Evolutionary conservation across 1,140 invertebrate genomes (phyloP), one percentile per base, ranked within the genome.

Genomic region (Drosophila arawakana): DNA sequence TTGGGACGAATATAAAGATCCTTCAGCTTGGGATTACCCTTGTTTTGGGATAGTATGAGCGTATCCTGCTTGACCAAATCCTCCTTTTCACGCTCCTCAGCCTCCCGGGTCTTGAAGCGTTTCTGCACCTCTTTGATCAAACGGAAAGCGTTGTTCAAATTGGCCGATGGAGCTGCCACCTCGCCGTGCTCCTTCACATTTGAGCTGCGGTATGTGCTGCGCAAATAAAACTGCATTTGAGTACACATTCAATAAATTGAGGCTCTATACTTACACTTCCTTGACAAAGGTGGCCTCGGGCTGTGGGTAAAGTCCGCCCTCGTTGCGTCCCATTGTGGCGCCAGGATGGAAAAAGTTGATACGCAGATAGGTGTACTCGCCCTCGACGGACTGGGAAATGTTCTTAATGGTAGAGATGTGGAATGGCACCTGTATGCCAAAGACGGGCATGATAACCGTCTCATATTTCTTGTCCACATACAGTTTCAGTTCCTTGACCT

Each of bases 61-160:
- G 97, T 98, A 93, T 99, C 99, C 93, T 99, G 99, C 93, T 99
- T 99, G 0, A 99, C 98, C 55, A 99, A 95, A 94, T 98, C 97
- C 93, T 99, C 99, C 80, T 99, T 99, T 93, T 99, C 99, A 76
- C 98, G 95, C 93, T 99, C 98, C 93, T 99, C 99, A 1, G 98
- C 98, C 93, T 99, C 99, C 66, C 98, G 94, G 0, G 98, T 99
- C 93, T 99, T 99, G 91, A 98, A 99, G 91, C 98, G 98, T 92
- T 99, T 99, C 93, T 99, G 99, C 35, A 99, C 98, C 94, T 99
- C 99, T 93, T 99, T 99, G 83, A 99, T 99, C 7, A 99, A 94
- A 65, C 98, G 95, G 92, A 99, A 99, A 1, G 98, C 98, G 35
- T 98, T 99, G 90, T 98, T 99, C 7, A 99, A 93, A 93, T 99